These are phyloP conservation scores for Octodonta nipae DNA, from an alignment of 2,888 invertebrate genomes.

Conservation along the genomic window DNA sequence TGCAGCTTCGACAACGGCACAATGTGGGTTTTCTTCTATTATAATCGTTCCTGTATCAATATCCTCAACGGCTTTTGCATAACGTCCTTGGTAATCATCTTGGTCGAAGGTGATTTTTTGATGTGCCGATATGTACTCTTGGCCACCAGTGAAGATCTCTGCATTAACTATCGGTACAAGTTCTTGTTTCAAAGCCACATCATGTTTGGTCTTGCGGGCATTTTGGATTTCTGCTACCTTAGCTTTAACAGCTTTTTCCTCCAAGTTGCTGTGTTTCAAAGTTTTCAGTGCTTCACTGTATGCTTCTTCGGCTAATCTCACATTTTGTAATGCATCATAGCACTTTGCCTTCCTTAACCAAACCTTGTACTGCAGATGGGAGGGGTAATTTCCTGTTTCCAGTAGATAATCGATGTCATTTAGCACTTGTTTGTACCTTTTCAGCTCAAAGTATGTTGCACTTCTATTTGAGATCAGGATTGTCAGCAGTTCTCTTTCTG, in stretches of 20 bases:
- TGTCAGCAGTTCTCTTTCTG: conserved; percentile 41
- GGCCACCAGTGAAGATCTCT: conserved; percentile 41
- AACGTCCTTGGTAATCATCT: conserved; percentile 53
- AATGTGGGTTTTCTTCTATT: conserved; percentile 58
- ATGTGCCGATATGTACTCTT: conserved; percentile 40
- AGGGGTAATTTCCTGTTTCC: conserved; percentile 50
- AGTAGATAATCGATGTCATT: conserved; percentile 58
- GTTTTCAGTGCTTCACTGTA: conserved; percentile 55
- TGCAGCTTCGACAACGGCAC: conserved; percentile 55
- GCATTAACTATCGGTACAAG: conserved; percentile 33
- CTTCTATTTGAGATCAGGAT: conserved; percentile 69
- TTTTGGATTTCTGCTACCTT: conserved; percentile 23
- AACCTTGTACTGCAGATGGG: conserved; percentile 59
- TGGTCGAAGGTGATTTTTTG: conserved; percentile 49
- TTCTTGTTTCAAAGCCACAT: conserved; percentile 49
- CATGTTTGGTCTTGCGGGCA: conserved; percentile 18
- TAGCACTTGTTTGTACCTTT: conserved; percentile 52
- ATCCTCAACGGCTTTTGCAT: conserved; percentile 54
- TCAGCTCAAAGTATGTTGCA: conserved; percentile 61
- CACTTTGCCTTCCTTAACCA: conserved; percentile 62
- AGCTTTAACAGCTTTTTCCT: conserved; percentile 34
- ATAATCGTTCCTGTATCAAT: conserved; percentile 61
- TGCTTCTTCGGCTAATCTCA: conserved; percentile 48
- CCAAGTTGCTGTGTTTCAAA: conserved; percentile 52
- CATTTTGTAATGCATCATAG: conserved; percentile 51